Percentiles rank a stretch among this genome's conserved stretches.
Evolutionary conservation across 2,113 vertebrate species (phyloP).

Genomic region (Charina bottae): DNA sequence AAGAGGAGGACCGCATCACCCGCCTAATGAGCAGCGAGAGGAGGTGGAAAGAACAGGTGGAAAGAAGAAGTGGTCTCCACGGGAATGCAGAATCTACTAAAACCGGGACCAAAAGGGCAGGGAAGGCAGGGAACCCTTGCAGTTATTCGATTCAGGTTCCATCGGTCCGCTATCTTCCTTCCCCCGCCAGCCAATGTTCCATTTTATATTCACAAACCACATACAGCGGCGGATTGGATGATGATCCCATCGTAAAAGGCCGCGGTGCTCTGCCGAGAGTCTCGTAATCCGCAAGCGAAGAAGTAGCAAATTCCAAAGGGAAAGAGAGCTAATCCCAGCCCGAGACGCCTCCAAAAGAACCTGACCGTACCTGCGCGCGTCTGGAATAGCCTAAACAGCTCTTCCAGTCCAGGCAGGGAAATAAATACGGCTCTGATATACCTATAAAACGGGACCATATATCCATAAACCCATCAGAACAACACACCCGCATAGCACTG

Average conservation of each 20-base stretch:
- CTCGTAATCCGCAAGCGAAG: too few relatives aligned
- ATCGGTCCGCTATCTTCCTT: not conserved
- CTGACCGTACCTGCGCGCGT: not conserved
- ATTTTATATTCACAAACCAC: too few relatives aligned
- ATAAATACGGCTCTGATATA: not conserved
- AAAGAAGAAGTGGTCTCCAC: not conserved
- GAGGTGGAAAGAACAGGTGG: constrained; percentile 19
- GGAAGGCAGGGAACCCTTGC: not conserved
- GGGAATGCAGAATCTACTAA: not conserved
- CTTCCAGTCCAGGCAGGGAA: not conserved
- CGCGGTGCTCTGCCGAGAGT: not conserved
- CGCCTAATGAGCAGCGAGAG: not conserved
- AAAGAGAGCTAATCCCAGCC: not conserved
- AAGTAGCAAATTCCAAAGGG: not conserved
- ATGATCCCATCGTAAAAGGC: not conserved
- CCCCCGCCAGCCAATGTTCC: not conserved
- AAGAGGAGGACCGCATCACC: not conserved
- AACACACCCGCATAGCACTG: not conserved
- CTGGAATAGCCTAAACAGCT: not conserved
- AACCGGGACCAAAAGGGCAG: not conserved
- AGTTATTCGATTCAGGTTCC: not conserved
- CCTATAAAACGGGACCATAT: not conserved
- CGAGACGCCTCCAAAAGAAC: not conserved
- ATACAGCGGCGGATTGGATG: not conserved
- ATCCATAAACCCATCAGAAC: not conserved